Evolutionary conservation across 2,888 invertebrate genomes (phyloP).

Genomic region (Ryuthela nishihirai): DNA sequence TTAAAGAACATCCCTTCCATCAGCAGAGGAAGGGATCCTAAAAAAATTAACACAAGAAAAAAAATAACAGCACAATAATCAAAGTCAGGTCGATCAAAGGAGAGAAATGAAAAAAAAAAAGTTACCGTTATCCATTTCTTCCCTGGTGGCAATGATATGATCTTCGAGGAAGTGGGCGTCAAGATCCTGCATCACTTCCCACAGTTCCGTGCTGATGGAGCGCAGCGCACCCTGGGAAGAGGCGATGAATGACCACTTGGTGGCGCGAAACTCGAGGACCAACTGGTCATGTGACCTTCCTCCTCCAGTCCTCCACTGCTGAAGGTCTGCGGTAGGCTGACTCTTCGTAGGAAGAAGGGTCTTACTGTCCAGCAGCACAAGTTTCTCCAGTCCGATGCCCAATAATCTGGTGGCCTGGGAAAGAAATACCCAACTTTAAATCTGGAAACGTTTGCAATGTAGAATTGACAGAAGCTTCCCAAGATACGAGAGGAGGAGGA

Average conservation of each 20-base stretch:
- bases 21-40: too few species aligned
- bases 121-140: constrained; percentile 36
- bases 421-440: neutral
- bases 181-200: constrained; percentile 62
- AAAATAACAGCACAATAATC: too few species aligned
- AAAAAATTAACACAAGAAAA: too few species aligned
- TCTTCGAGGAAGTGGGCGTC: constrained; percentile 51
- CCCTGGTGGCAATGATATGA: constrained; percentile 27
- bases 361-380: constrained; percentile 60
- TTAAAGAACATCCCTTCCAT: too few species aligned
- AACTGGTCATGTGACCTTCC: constrained; percentile 61
- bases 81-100: too few species aligned
- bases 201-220: constrained; percentile 56
- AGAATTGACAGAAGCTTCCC: too few species aligned
- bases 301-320: constrained; percentile 62
- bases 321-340: constrained; percentile 57
- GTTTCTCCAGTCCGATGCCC: constrained; percentile 58
- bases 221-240: constrained; percentile 58
- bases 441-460: too few species aligned
- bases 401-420: constrained; percentile 56
- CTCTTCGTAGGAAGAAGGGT: constrained; percentile 58
- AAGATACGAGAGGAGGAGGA: too few species aligned
- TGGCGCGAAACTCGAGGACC: constrained; percentile 60
- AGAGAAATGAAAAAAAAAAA: neutral
- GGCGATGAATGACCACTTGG: constrained; percentile 58